These are phyloP conservation scores for Falco novaeseelandiae DNA, from an alignment of 2,797 vertebrate species.

Conservation along the genomic window DNA sequence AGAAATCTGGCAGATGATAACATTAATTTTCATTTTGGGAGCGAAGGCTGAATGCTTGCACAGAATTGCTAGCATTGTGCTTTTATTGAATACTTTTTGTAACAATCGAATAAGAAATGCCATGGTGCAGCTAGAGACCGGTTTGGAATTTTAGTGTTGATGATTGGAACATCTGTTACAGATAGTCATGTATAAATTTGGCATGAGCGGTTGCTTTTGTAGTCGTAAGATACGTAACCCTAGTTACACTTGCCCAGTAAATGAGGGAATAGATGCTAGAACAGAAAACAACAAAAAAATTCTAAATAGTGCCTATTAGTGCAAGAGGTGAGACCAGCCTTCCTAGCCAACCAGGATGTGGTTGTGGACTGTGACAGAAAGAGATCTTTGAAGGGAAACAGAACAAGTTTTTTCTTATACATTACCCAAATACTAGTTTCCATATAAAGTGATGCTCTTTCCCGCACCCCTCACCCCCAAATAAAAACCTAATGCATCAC, in stretches of 20 bases:
- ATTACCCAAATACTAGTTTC: neutral
- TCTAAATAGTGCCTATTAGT: neutral
- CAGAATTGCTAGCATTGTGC: neutral
- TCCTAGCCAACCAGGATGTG: neutral
- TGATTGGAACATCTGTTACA: neutral
- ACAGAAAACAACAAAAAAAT: neutral
- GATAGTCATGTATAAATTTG: neutral
- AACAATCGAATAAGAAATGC: neutral
- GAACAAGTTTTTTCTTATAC: rapidly evolving
- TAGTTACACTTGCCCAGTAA: neutral
- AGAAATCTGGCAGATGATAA: neutral
- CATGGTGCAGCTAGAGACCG: neutral
- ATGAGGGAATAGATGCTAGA: neutral
- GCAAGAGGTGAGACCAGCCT: neutral
- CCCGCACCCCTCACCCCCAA: rapidly evolving
- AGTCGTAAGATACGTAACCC: neutral
- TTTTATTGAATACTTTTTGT: neutral
- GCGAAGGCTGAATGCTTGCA: neutral
- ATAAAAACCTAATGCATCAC: neutral
- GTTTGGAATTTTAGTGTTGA: neutral
- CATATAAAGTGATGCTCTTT: neutral
- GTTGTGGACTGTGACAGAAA: neutral
- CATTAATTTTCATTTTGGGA: neutral
- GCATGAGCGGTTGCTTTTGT: neutral
- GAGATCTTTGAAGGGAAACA: neutral